phyloP scores from a whole-genome alignment of 1,140 invertebrate species.

The Chironomus tepperi region DNA sequence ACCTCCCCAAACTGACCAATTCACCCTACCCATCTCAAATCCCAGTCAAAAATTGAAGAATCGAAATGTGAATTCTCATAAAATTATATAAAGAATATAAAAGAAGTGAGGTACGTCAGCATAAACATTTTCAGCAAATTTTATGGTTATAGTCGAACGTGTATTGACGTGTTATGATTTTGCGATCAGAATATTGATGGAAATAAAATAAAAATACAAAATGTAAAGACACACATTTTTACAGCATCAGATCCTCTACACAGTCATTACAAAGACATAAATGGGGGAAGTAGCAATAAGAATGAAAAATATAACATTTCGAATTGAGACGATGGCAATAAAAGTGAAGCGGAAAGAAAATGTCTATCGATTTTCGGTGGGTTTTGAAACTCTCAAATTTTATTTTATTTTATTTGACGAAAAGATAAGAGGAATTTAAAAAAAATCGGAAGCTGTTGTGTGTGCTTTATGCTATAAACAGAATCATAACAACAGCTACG shows the following conservation, averaged over 20 bases:
- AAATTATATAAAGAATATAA: too few species aligned
- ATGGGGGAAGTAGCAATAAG: too few species aligned
- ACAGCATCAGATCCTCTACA: background rate
- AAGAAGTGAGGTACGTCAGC: background rate
- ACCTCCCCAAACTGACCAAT: too few species aligned
- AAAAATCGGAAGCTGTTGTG: background rate
- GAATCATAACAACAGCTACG: background rate
- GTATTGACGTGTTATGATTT: constrained; percentile 12
- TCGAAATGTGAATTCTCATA: background rate
- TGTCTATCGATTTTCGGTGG: too few species aligned
- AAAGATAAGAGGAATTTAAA: too few species aligned
- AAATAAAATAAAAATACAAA: background rate
- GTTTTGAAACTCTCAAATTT: too few species aligned
- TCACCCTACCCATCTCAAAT: background rate
- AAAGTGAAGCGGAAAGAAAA: too few species aligned
- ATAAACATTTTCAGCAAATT: constrained; percentile 5
- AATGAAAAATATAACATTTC: too few species aligned
- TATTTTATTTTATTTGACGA: too few species aligned
- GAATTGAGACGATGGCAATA: too few species aligned
- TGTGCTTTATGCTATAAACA: constrained; percentile 19
- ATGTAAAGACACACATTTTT: background rate
- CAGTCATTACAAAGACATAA: background rate
- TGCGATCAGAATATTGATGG: constrained; percentile 5
- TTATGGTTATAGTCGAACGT: constrained; percentile 20
- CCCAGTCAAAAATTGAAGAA: background rate